Conservation (phyloP, 2,888 invertebrate species). For the Dichetophora obliterata region DNA sequence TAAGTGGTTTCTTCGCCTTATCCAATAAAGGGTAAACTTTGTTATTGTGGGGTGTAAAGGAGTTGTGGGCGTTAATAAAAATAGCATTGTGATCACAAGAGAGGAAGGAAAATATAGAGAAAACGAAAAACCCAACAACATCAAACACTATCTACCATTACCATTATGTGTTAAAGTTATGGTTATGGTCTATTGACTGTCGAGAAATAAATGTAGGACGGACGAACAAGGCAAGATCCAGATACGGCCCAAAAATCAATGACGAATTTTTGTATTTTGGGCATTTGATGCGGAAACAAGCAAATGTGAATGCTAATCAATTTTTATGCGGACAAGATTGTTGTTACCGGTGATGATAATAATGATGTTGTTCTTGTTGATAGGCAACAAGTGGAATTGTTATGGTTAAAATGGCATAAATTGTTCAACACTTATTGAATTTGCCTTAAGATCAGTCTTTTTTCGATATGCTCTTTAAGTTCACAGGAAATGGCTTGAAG, state of each 20-base stretch:
- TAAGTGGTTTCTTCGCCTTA: not conserved
- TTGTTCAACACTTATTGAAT: not conserved
- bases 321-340: not conserved
- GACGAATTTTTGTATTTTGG: not conserved
- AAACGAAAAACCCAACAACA: constrained; percentile 17
- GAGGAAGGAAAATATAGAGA: too few species aligned
- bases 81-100: not conserved
- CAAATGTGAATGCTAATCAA: not conserved
- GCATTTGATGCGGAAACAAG: not conserved
- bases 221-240: not conserved
- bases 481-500: not conserved
- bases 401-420: not conserved
- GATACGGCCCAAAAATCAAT: constrained; percentile 24
- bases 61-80: constrained; percentile 34
- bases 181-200: constrained; percentile 41
- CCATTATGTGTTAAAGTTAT: constrained; percentile 18
- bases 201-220: constrained; percentile 27
- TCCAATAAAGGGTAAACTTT: not conserved
- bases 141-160: not conserved
- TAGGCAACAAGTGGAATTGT: not conserved
- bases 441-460: not conserved
- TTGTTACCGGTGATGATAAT: not conserved
- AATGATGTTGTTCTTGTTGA: not conserved
- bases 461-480: not conserved
- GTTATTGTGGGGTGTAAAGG: constrained; percentile 5